These are phyloP conservation scores for Dendrocopos noguchii DNA, from an alignment of 2,113 vertebrate genomes.

Conservation along the genomic window DNA sequence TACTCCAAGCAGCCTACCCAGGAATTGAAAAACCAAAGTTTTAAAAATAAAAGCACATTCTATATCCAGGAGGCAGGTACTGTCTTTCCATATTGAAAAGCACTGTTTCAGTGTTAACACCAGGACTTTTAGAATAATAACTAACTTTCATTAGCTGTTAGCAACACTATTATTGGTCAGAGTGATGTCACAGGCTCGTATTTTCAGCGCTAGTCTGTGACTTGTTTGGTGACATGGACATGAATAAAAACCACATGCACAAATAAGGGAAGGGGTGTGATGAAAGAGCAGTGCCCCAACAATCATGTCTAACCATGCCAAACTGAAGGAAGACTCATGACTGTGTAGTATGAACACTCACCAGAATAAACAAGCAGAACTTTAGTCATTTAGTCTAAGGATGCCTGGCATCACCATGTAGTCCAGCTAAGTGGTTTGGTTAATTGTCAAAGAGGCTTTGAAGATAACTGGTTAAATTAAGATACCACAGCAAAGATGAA, in stretches of 20 bases:
- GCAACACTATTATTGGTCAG: background rate
- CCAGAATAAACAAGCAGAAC: background rate
- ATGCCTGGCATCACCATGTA: accelerated
- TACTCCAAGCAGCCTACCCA: background rate
- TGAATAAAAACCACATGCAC: background rate
- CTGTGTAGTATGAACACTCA: background rate
- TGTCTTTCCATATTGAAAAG: background rate
- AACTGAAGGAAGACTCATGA: background rate
- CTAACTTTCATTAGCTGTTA: background rate
- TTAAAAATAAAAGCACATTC: background rate
- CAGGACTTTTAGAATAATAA: background rate
- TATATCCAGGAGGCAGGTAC: background rate
- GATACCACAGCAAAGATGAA: background rate
- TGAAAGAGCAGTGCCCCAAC: background rate
- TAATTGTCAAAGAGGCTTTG: background rate
- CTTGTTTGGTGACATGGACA: background rate
- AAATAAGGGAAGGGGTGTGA: background rate
- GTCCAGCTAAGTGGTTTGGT: background rate
- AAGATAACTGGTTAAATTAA: background rate
- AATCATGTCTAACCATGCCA: background rate
- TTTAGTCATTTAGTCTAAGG: background rate
- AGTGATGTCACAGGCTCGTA: background rate
- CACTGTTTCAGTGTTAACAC: background rate
- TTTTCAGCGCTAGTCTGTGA: background rate
- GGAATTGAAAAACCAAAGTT: background rate